Conservation (phyloP, 2,888 invertebrate species). For the Tetrapedia diversipes region DNA sequence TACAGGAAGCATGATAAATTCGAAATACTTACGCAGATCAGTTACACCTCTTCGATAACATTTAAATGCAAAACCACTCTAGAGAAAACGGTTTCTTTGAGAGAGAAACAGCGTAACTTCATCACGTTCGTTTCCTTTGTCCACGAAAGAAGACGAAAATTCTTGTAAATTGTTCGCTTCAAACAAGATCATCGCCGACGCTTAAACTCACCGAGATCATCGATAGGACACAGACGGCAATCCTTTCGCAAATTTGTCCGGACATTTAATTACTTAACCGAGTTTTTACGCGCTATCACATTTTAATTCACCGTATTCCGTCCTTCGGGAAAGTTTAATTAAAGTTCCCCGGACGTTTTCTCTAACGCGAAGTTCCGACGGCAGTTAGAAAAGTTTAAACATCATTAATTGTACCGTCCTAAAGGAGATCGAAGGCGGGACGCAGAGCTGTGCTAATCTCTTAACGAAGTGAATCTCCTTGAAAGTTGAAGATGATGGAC, state of each 20-base stretch:
- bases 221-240: slow-evolving; percentile 33
- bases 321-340: slow-evolving; percentile 73
- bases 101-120: slow-evolving; percentile 15
- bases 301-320: slow-evolving; percentile 72
- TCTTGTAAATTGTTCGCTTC: slow-evolving; percentile 33
- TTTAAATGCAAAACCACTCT: slow-evolving; percentile 25
- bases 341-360: slow-evolving; percentile 68
- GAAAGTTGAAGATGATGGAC: slow-evolving; percentile 47
- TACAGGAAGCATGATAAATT: no score
- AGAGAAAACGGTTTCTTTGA: neutral
- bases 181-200: slow-evolving; percentile 33
- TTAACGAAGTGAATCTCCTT: slow-evolving; percentile 60
- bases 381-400: slow-evolving; percentile 72
- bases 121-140: neutral
- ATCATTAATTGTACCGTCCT: slow-evolving; percentile 67
- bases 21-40: no score
- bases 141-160: neutral
- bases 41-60: slow-evolving; percentile 1
- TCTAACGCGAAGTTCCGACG: slow-evolving; percentile 64
- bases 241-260: slow-evolving; percentile 61
- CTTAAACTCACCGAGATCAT: slow-evolving; percentile 37
- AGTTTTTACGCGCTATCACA: slow-evolving; percentile 71
- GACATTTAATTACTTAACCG: slow-evolving; percentile 71
- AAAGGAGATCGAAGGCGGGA: slow-evolving; percentile 51
- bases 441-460: slow-evolving; percentile 59